phyloP scores from a whole-genome alignment of 2,888 invertebrate genomes.

The Timema podura region DNA sequence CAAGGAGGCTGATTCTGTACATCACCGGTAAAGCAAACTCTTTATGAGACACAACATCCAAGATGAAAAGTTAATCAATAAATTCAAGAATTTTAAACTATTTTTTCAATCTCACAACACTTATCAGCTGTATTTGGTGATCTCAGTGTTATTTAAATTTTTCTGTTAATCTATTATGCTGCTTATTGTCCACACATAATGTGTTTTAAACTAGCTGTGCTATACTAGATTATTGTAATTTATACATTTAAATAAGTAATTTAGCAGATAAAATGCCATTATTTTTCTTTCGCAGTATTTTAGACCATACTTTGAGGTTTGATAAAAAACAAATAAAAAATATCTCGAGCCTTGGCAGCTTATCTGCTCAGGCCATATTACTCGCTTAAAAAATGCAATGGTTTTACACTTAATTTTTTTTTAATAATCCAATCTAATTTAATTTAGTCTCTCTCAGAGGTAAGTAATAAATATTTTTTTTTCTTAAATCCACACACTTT shows the following conservation, averaged over 20 bases:
- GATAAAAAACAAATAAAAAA: neutral
- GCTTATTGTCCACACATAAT: neutral
- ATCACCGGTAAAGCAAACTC: neutral
- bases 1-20: constrained; percentile 1
- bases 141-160: neutral
- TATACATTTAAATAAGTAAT: neutral
- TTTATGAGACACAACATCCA: neutral
- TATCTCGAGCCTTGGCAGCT: neutral
- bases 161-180: neutral
- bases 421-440: neutral
- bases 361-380: neutral
- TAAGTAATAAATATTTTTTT: neutral
- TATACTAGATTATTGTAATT: neutral
- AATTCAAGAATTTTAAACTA: neutral
- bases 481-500: neutral
- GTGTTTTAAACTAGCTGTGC: neutral
- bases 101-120: neutral
- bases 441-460: neutral
- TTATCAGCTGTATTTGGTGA: neutral
- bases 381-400: neutral
- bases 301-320: neutral
- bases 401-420: neutral
- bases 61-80: neutral
- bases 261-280: neutral
- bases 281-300: constrained; percentile 7